Evolutionary conservation across 2,797 vertebrate genomes (phyloP), one percentile per base, ranked within the genome.

Genomic region (Sorex maritimensis): DNA sequence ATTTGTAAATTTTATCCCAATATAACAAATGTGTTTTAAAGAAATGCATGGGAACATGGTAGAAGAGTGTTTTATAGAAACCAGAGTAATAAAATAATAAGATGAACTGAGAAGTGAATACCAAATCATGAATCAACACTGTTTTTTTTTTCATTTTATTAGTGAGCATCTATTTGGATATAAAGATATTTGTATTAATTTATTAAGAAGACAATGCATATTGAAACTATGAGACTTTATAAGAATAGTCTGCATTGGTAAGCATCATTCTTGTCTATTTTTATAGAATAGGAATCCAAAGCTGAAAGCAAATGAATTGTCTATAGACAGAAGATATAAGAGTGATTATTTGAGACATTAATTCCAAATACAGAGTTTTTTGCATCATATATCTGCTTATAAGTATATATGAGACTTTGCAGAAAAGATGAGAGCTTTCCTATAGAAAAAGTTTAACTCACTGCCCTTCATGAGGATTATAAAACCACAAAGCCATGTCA

Each of bases 211-310:
- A 85, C 63, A 23, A 69, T 55, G 81, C 5, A 77, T 80, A 69
- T 86, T 81, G 65, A 44, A 30, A n/a, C 77, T 75, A 68, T 52
- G 88, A 30, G 21, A 88, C 41, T 89, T 92, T 26, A 4, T 65
- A 81, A 68, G 2, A 90, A 71, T 41, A 92, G 28, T 15, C 3
- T 1, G 74, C 14, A 30, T 75, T 68, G 23, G 49, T 44, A 84
- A 90, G 12, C 10, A 84, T 63, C 5, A 78, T 63, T 21, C 11
- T 93, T 26, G 72, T 26, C n/a, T 4, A 81, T 13, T 80, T 71
- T 86, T 86, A 80, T 30, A 88, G 68, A 82, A 79, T 80, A 92
- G 15, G 24, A 90, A 93, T 77, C 14, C 46, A 82, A 94, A 77
- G 38, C 73, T 68, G n/a, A 81, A 28, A 80, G 80, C 44, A 80